A percentile compares a stretch with the other conserved stretches of the same genome.
Evolutionary conservation across 2,888 invertebrate genomes (phyloP).

Genomic region (Chaitophorus viminalis): DNA sequence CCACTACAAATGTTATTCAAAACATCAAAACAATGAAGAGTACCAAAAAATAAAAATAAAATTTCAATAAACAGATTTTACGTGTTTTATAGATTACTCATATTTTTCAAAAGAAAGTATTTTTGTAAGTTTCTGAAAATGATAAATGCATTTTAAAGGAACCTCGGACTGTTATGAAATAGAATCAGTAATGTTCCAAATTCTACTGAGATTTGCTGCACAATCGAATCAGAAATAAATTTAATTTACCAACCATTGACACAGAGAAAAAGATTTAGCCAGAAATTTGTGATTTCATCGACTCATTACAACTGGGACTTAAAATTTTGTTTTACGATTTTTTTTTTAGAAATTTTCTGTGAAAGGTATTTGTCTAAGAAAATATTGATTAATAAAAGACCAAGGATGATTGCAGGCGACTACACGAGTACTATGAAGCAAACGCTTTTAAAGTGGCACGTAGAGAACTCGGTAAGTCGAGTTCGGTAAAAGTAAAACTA

Average conservation of each 20-base stretch:
- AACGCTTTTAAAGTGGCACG: too few species aligned
- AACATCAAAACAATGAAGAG: too few species aligned
- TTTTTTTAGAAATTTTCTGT: not conserved
- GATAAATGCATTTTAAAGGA: constrained; percentile 2
- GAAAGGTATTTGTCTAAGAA: not conserved
- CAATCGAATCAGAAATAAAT: constrained; percentile 5
- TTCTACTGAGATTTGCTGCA: not conserved
- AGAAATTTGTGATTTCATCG: not conserved
- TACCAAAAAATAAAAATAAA: not conserved
- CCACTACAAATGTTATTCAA: too few species aligned
- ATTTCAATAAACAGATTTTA: not conserved
- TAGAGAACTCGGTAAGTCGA: too few species aligned
- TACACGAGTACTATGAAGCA: too few species aligned
- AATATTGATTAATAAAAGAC: not conserved
- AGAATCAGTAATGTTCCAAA: constrained; percentile 9
- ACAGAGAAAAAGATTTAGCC: constrained; percentile 2
- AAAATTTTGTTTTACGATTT: not conserved
- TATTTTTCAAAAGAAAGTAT: not conserved
- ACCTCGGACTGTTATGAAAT: not conserved
- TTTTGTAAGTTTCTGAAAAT: not conserved
- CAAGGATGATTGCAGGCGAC: too few species aligned
- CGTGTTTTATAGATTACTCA: not conserved
- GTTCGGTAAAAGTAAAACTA: too few species aligned
- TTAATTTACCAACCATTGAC: not conserved
- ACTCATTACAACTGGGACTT: not conserved